A percentile compares a stretch with the other conserved stretches of the same genome.
phyloP scores from a whole-genome alignment of 2,797 vertebrate species.

The Xiphophorus birchmanni region DNA sequence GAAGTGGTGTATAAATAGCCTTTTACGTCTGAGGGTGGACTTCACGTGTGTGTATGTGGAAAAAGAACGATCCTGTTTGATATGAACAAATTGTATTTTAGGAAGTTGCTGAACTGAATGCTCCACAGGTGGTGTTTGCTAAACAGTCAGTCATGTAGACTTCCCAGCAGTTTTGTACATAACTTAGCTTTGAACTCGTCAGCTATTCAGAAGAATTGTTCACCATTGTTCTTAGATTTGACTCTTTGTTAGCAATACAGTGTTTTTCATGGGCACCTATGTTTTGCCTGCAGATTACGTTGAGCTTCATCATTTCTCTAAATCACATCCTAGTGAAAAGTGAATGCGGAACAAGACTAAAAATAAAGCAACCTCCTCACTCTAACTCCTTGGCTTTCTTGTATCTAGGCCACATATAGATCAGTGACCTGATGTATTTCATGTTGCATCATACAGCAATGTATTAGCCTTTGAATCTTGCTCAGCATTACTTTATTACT shows the following conservation, averaged over 20 bases:
- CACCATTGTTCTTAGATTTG: background rate
- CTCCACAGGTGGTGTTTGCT: constrained; percentile 49
- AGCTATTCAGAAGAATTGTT: background rate
- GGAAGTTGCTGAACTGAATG: constrained; percentile 57
- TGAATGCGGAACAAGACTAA: constrained; percentile 51
- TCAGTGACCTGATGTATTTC: constrained; percentile 13
- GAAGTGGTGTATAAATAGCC: constrained; percentile 85
- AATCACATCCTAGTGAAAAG: constrained; percentile 62
- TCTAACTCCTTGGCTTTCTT: constrained; percentile 24
- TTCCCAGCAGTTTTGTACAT: constrained; percentile 11
- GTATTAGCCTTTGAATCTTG: background rate
- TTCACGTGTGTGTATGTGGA: constrained; percentile 42
- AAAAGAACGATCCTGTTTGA: constrained; percentile 55
- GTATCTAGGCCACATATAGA: constrained; percentile 59
- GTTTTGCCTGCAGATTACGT: constrained; percentile 24
- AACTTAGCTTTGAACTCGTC: background rate
- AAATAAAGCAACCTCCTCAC: constrained; percentile 63
- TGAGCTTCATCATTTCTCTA: constrained; percentile 37
- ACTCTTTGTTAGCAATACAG: background rate
- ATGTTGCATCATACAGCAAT: constrained; percentile 12
- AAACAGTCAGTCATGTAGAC: constrained; percentile 17
- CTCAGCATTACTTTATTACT: constrained; percentile 3
- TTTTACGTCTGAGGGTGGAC: constrained; percentile 63
- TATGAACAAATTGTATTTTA: constrained; percentile 61
- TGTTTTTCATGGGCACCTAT: constrained; percentile 1